Evolutionary conservation across 1,140 invertebrate species (phyloP), one percentile per base, ranked within the genome.

Genomic region (Scaptomyza graminum): DNA sequence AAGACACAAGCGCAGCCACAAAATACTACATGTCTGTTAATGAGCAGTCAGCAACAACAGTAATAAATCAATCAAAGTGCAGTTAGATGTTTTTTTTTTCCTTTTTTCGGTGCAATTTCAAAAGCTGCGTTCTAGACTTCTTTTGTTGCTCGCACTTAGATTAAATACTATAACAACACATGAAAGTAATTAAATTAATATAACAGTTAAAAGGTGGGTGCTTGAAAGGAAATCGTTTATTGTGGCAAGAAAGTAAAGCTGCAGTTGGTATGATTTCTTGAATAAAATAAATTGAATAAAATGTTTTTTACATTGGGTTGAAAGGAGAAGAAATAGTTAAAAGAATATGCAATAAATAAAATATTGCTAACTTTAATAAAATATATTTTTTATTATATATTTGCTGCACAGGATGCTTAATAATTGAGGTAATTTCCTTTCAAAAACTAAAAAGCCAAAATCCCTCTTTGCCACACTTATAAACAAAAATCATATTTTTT

Each of bases 21-120:
- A 82, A 28, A 28, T 6, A 28, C 28, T 78, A 50, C 73, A 73
- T 64, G 63, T 66, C 68, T 59, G 41, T 71, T 71, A 57, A 71
- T 71, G 68, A 52, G 52, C 16, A 18, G 66, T 22, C 47, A 56
- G 31, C 47, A 77, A 68, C 68, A 64, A 66, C 76, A 74, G 74
- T 52, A 69, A 80, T 84, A 83, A 84, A 84, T 81, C 77, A 85
- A 74, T 76, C 68, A 77, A 74, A 77, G 46, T 80, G 77, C 80
- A 84, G 77, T 87, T 80, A 84, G 67, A 69, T 63, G 7, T 8
- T 34, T 34, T 9, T 34, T 9, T 34, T 7, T n/a, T n/a, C n/a
- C n/a, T n/a, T 50, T 46, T 50, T 18, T 69, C 66, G 59, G 60
- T 31, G 12, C 47, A 37, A 41, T 44, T 25, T 64, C 44, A 31